Evolutionary conservation across 2,888 invertebrate species (phyloP).

Genomic region (Tetropium fuscum): DNA sequence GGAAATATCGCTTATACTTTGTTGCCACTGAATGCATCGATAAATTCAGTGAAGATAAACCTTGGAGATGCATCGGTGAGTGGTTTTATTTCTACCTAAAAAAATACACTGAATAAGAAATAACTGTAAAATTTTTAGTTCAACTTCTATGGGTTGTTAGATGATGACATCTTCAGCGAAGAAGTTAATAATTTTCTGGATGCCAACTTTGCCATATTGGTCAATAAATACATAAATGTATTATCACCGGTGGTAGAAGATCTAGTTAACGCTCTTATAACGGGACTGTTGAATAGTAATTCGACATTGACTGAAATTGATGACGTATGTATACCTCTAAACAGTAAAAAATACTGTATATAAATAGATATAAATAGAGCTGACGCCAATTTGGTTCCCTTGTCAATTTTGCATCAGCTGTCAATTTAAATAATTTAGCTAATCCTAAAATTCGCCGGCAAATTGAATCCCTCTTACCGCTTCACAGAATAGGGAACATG

Average conservation of each 20-base stretch:
- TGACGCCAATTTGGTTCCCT: too few species aligned
- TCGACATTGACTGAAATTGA: neutral
- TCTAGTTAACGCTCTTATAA: neutral
- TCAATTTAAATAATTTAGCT: too few species aligned
- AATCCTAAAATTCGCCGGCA: too few species aligned
- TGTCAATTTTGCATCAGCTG: too few species aligned
- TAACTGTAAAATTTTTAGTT: constrained; percentile 9
- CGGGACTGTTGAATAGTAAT: neutral
- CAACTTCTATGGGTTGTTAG: constrained; percentile 8
- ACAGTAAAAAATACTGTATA: too few species aligned
- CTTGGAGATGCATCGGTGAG: constrained; percentile 1
- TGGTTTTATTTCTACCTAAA: neutral
- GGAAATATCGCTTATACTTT: neutral
- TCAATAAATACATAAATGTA: neutral
- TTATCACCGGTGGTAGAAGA: neutral
- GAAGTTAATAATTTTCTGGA: neutral
- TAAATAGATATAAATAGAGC: too few species aligned
- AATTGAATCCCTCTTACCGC: too few species aligned
- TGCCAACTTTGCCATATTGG: neutral
- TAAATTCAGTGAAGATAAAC: neutral
- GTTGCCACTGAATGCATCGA: neutral
- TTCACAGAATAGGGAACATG: too few species aligned
- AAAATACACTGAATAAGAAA: neutral
- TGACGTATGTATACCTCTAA: neutral
- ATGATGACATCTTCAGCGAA: constrained; percentile 8